Percentiles rank a stretch among this genome's conserved stretches.
Conservation (phyloP, 1,140 invertebrate species). For the Drosophila trapezifrons region DNA sequence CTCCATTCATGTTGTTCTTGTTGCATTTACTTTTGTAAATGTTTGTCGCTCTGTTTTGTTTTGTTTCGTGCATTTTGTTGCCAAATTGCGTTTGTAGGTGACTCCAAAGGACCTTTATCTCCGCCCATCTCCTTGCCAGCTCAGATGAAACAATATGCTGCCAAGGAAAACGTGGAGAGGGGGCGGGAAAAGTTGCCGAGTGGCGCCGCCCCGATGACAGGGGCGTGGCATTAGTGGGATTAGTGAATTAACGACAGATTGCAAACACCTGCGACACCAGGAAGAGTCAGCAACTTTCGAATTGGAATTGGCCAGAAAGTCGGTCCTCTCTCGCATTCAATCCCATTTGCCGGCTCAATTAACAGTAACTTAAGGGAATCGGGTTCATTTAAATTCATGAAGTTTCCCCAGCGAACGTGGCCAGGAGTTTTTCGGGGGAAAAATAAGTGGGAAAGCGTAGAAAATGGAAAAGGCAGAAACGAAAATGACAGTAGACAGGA, state of each 20-base stretch:
- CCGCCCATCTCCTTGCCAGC: slow-evolving; percentile 40
- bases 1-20: slow-evolving; percentile 62
- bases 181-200: background rate
- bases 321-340: slow-evolving; percentile 61
- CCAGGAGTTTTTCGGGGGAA: slow-evolving; percentile 14
- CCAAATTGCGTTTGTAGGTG: slow-evolving; percentile 82
- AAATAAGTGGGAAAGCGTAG: background rate
- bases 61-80: slow-evolving; percentile 71
- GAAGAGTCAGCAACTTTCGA: slow-evolving; percentile 40
- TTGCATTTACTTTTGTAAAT: slow-evolving; percentile 26
- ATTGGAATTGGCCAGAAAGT: slow-evolving; percentile 28
- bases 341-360: slow-evolving; percentile 72
- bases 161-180: background rate
- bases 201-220: slow-evolving; percentile 51
- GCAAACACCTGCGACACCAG: slow-evolving; percentile 32
- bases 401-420: slow-evolving; percentile 43
- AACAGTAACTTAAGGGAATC: slow-evolving; percentile 61
- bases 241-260: slow-evolving; percentile 52
- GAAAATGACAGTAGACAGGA: slow-evolving; percentile 50
- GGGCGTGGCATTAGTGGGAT: slow-evolving; percentile 45
- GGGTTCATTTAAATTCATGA: slow-evolving; percentile 66
- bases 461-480: slow-evolving; percentile 16
- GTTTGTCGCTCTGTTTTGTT: slow-evolving; percentile 30
- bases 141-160: slow-evolving; percentile 73
- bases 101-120: slow-evolving; percentile 44